phyloP scores from a whole-genome alignment of 2,113 vertebrate species.

The Plecturocebus donacophilus region DNA sequence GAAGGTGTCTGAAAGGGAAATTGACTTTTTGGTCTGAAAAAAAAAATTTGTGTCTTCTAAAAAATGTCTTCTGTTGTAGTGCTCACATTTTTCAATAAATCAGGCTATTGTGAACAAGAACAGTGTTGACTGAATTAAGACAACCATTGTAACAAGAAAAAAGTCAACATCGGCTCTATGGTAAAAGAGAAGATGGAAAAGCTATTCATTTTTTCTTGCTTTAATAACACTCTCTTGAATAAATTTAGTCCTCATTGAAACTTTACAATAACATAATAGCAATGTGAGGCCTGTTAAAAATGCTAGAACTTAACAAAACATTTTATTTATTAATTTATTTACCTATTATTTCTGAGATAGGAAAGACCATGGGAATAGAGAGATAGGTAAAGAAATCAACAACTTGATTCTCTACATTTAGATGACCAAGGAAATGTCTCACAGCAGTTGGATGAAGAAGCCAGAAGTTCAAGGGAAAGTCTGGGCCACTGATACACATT shows the following conservation, averaged over 20 bases:
- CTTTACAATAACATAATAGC: background rate
- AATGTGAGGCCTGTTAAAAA: background rate
- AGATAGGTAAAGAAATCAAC: background rate
- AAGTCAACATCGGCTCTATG: background rate
- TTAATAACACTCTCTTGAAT: background rate
- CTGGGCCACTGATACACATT: background rate
- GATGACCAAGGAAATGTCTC: background rate
- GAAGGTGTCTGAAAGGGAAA: background rate
- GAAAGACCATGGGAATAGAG: background rate
- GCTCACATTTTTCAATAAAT: background rate
- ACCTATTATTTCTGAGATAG: background rate
- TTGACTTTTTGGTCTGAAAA: background rate
- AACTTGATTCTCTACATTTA: background rate
- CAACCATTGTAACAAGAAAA: background rate
- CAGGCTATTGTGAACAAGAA: background rate
- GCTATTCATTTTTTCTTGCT: background rate
- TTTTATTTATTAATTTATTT: background rate
- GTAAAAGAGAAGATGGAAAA: background rate
- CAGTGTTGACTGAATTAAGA: slow-evolving; percentile 12
- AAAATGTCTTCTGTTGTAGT: background rate
- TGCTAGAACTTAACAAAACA: background rate
- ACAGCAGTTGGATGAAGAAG: background rate
- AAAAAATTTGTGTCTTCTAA: background rate
- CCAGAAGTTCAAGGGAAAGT: background rate
- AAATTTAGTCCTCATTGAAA: background rate